Percentiles rank a stretch among this genome's conserved stretches.
Evolutionary conservation across 2,797 vertebrate species (phyloP).

Genomic region (Phyllotis vaccarum): DNA sequence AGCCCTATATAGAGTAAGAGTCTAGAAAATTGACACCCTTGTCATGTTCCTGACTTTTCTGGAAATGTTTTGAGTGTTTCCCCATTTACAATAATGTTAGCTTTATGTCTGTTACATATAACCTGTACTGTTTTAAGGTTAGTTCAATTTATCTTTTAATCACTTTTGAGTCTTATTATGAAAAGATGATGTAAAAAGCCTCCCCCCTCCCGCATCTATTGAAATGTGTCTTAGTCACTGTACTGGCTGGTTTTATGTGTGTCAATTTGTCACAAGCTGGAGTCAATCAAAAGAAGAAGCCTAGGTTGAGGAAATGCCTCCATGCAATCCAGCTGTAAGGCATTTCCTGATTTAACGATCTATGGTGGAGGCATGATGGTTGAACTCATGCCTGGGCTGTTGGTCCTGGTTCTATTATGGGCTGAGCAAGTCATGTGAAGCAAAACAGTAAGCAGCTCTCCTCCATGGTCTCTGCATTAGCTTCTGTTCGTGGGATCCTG

Average conservation of each 20-base stretch:
- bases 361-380: not conserved
- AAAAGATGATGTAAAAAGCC: not conserved
- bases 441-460: not conserved
- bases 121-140: not conserved
- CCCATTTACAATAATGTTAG: not conserved
- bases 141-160: not conserved
- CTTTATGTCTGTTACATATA: not conserved
- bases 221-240: not conserved
- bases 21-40: not conserved
- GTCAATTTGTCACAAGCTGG: not conserved
- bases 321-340: not conserved
- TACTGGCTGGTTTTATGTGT: not conserved
- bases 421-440: not conserved
- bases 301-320: not conserved
- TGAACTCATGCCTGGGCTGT: not conserved
- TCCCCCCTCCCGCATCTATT: too few relatives aligned
- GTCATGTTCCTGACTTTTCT: not conserved
- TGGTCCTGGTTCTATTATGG: not conserved
- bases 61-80: not conserved
- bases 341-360: not conserved
- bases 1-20: not conserved
- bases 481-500: not conserved
- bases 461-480: not conserved
- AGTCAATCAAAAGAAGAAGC: not conserved
- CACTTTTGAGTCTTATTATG: not conserved